These are phyloP conservation scores for Anthoscopus minutus DNA, from an alignment of 2,113 vertebrate species.

Conservation along the genomic window DNA sequence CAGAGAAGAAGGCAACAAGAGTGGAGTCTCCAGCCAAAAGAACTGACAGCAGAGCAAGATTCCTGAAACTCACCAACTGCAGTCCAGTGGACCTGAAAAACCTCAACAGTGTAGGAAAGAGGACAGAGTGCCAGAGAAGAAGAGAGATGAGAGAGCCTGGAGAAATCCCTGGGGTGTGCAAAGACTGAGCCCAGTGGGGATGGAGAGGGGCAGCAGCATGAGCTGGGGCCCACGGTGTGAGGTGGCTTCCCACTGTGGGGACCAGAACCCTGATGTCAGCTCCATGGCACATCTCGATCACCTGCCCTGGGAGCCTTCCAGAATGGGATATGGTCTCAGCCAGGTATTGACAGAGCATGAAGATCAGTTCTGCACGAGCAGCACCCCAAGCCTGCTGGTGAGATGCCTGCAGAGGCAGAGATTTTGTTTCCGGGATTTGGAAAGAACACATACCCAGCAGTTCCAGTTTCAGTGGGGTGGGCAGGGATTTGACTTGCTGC, in stretches of 20 bases:
- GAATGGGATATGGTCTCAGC: not conserved
- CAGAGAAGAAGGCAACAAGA: not conserved
- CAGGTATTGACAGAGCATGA: not conserved
- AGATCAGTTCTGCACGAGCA: not conserved
- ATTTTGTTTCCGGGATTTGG: not conserved
- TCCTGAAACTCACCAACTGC: not conserved
- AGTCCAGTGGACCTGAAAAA: not conserved
- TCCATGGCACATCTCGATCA: not conserved
- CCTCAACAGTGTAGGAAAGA: not conserved
- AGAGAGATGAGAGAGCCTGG: not conserved
- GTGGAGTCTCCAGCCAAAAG: not conserved
- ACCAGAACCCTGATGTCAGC: not conserved
- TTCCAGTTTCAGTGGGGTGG: not conserved
- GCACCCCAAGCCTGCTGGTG: not conserved
- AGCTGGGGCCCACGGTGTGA: fast-evolving
- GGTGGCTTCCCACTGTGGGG: fast-evolving
- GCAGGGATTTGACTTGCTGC: not conserved
- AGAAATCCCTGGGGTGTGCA: not conserved
- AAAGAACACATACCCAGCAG: not conserved
- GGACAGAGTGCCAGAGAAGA: not conserved
- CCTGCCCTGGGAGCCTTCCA: not conserved
- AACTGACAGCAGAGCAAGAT: not conserved
- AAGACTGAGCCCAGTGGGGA: fast-evolving
- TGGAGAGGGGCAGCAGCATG: fast-evolving
- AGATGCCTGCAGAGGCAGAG: fast-evolving